Evolutionary conservation across 2,797 vertebrate species (phyloP).

Genomic region (Chelon auratus): DNA sequence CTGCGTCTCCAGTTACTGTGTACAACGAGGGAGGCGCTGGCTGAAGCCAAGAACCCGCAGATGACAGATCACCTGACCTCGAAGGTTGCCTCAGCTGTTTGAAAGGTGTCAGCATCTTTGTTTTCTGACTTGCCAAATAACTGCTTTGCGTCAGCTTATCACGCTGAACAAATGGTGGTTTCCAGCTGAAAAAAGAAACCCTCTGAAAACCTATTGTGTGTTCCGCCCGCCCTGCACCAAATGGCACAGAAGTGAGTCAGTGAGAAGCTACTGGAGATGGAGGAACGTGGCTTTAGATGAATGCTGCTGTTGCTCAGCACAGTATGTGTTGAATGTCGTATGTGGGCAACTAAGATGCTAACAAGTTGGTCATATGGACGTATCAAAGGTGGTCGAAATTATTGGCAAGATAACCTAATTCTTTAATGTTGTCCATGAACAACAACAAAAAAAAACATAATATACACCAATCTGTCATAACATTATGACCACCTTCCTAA

Average conservation of each 20-base stretch:
- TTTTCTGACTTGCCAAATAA: slow-evolving; percentile 4
- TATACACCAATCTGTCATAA: too few species aligned
- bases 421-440: background rate
- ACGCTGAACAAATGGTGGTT: background rate
- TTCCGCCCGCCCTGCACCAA: background rate
- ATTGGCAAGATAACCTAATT: background rate
- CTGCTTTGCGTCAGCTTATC: slow-evolving; percentile 2
- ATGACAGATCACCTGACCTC: background rate
- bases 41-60: background rate
- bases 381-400: too few species aligned
- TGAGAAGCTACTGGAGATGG: background rate
- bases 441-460: too few species aligned
- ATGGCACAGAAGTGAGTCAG: background rate
- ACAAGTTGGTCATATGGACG: background rate
- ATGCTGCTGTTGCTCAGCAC: background rate
- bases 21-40: background rate
- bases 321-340: background rate
- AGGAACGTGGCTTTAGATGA: background rate
- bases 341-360: background rate
- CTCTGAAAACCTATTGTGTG: background rate
- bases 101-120: background rate
- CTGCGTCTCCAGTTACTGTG: background rate
- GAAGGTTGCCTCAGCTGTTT: background rate
- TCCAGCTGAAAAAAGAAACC: background rate
- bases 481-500: too few species aligned